Conservation (phyloP, 2,113 vertebrate species). For the Oreochromis spilurus region DNA sequence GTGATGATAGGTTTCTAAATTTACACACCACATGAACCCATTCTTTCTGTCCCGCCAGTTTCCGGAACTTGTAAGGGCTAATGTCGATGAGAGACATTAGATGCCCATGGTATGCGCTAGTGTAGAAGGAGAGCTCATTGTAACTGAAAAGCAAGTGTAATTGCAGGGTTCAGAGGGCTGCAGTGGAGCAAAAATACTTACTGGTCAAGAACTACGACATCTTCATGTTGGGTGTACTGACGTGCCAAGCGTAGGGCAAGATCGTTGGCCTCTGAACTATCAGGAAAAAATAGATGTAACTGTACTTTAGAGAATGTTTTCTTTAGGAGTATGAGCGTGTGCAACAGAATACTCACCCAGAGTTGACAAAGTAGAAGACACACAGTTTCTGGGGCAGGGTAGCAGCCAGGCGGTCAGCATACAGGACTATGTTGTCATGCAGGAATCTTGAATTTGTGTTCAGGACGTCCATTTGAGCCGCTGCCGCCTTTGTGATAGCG, state of each 20-base stretch:
- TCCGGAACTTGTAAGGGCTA: constrained; percentile 96
- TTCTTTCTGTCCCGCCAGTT: constrained; percentile 90
- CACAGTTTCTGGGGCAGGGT: constrained; percentile 82
- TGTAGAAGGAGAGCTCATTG: constrained; percentile 35
- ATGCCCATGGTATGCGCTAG: constrained; percentile 92
- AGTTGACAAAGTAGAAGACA: constrained; percentile 93
- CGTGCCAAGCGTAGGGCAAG: constrained; percentile 86
- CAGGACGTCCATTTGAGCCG: constrained; percentile 82
- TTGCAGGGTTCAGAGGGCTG: background rate
- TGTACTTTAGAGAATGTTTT: background rate
- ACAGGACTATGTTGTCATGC: constrained; percentile 86
- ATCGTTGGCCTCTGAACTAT: constrained; percentile 93
- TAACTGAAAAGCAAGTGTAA: background rate
- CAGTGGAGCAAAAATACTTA: constrained; percentile 59
- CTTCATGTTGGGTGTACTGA: constrained; percentile 82
- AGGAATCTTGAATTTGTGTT: constrained; percentile 90
- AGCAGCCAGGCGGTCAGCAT: constrained; percentile 80
- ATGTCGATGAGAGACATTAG: constrained; percentile 93
- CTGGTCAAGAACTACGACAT: constrained; percentile 89
- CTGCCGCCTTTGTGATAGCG: constrained; percentile 81
- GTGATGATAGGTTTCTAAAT: background rate
- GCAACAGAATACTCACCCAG: constrained; percentile 77
- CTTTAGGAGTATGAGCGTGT: too few relatives aligned
- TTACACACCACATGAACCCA: constrained; percentile 96
- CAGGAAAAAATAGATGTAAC: background rate